phyloP scores from a whole-genome alignment of 2,113 vertebrate genomes.

The Pygathrix nemaeus region DNA sequence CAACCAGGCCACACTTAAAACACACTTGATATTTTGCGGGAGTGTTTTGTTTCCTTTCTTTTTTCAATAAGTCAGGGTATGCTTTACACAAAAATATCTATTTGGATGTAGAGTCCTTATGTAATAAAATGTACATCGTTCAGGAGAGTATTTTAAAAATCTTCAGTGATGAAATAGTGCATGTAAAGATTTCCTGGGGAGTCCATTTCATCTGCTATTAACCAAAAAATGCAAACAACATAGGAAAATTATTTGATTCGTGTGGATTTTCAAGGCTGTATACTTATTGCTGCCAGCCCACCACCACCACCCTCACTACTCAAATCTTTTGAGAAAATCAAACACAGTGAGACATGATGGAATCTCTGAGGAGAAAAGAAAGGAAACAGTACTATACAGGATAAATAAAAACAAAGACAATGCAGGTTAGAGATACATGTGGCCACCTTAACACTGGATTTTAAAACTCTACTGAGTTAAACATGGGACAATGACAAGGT shows the following conservation, averaged over 20 bases:
- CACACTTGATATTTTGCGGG: slow-evolving; percentile 59
- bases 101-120: neutral
- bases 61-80: neutral
- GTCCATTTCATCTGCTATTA: slow-evolving; percentile 51
- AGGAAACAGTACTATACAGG: neutral
- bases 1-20: slow-evolving; percentile 42
- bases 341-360: accelerated
- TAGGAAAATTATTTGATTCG: neutral
- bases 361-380: neutral
- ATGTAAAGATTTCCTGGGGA: neutral
- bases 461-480: neutral
- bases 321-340: neutral
- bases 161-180: neutral
- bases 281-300: slow-evolving; percentile 14
- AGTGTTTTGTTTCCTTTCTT: slow-evolving; percentile 39
- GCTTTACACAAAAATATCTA: neutral
- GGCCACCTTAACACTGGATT: accelerated
- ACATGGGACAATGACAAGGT: neutral
- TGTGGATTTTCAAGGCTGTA: slow-evolving; percentile 52
- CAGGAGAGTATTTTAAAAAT: neutral
- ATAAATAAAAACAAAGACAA: neutral
- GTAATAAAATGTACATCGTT: neutral
- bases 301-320: neutral
- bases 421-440: accelerated
- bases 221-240: slow-evolving; percentile 54